Evolutionary conservation across 2,888 invertebrate genomes (phyloP).

Genomic region (Drosophila yooni): DNA sequence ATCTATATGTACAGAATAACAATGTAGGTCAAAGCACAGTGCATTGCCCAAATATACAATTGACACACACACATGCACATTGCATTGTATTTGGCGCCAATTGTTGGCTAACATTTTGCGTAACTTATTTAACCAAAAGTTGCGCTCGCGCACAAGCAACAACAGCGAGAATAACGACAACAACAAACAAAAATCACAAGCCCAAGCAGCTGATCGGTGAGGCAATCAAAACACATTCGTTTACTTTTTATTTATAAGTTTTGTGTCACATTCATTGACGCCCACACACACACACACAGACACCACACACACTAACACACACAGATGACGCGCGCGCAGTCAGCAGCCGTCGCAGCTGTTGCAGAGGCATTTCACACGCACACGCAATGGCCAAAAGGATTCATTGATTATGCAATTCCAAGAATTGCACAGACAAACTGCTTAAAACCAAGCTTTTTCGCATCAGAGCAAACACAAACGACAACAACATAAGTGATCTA

Average conservation of each 20-base stretch:
- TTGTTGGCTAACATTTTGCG: slow-evolving; percentile 37
- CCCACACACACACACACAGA: slow-evolving; percentile 38
- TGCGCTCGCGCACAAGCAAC: slow-evolving; percentile 44
- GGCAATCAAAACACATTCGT: slow-evolving; percentile 35
- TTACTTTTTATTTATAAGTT: slow-evolving; percentile 46
- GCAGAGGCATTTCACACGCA: slow-evolving; percentile 60
- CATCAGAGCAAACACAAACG: slow-evolving; percentile 17
- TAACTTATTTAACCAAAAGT: slow-evolving; percentile 18
- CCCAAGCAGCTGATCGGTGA: slow-evolving; percentile 29
- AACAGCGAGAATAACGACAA: slow-evolving; percentile 10
- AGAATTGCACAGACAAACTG: slow-evolving; percentile 32
- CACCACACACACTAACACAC: slow-evolving; percentile 5
- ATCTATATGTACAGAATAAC: slow-evolving; percentile 20
- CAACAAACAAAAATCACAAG: slow-evolving; percentile 13
- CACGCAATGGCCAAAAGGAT: slow-evolving; percentile 42
- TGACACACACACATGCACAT: slow-evolving; percentile 26
- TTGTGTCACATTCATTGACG: slow-evolving; percentile 52
- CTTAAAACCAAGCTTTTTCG: slow-evolving; percentile 20
- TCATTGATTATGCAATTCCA: slow-evolving; percentile 62
- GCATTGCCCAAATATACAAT: slow-evolving; percentile 52
- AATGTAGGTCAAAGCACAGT: slow-evolving; percentile 59
- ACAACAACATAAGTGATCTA: slow-evolving; percentile 55
- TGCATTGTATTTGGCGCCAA: slow-evolving; percentile 33
- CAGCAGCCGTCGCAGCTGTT: slow-evolving; percentile 34
- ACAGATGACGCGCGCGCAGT: slow-evolving; percentile 60